Conservation (phyloP, 2,888 invertebrate genomes). For the Harpalus rubripes region DNA sequence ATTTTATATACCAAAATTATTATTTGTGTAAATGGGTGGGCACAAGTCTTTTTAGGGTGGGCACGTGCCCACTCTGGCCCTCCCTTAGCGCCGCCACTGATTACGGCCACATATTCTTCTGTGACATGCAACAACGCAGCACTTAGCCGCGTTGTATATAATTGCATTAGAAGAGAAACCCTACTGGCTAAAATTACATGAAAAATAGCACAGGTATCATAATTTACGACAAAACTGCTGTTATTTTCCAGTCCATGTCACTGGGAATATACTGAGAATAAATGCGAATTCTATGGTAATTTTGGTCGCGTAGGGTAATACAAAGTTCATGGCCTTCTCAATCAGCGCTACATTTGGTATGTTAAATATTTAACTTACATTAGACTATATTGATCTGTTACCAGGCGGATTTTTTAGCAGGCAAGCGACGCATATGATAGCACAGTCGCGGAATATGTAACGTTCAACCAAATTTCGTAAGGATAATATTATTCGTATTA, state of each 20-base stretch:
- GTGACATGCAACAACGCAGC: conserved; percentile 39
- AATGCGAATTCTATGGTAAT: conserved; percentile 40
- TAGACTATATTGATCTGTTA: conserved; percentile 9
- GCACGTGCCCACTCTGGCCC: too few species aligned
- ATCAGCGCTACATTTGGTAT: conserved; percentile 10
- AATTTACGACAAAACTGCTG: conserved; percentile 22
- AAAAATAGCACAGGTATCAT: conserved; percentile 30
- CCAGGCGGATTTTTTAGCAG: conserved; percentile 6
- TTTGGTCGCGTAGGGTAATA: conserved; percentile 4
- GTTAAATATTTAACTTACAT: conserved; percentile 14
- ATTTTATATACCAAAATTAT: too few species aligned
- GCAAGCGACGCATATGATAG: background rate
- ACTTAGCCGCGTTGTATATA: conserved; percentile 25
- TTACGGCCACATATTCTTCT: conserved; percentile 38
- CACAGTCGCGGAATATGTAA: background rate
- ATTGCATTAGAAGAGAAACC: conserved; percentile 52
- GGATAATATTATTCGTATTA: too few species aligned
- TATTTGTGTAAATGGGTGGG: too few species aligned
- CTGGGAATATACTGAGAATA: background rate
- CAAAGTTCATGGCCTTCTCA: conserved; percentile 18
- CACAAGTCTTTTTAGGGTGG: too few species aligned
- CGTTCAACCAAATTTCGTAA: background rate
- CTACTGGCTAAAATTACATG: conserved; percentile 30
- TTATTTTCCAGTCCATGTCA: conserved; percentile 14
- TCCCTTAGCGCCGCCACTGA: too few species aligned